Percentiles rank a stretch among this genome's conserved stretches.
Evolutionary conservation across 2,113 vertebrate species (phyloP).

Genomic region (Heterocephalus glaber): DNA sequence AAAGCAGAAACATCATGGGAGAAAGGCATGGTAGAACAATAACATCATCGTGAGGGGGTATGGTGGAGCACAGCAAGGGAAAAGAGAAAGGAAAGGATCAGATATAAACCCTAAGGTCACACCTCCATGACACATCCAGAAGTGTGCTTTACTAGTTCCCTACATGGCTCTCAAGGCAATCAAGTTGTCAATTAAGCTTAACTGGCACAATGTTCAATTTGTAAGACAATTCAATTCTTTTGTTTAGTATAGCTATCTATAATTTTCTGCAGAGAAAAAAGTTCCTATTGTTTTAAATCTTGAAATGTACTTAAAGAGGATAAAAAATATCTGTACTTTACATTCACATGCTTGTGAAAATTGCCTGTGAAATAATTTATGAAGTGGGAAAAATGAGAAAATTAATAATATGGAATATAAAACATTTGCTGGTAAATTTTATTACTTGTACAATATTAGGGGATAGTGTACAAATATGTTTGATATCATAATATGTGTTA

Average conservation of each 20-base stretch:
- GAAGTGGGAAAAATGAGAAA: slow-evolving; percentile 47
- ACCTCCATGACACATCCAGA: background rate
- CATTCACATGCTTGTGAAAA: slow-evolving; percentile 66
- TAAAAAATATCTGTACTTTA: slow-evolving; percentile 52
- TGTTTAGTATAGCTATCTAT: slow-evolving; percentile 60
- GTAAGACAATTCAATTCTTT: slow-evolving; percentile 66
- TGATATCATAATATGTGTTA: slow-evolving; percentile 50
- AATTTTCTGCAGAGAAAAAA: slow-evolving; percentile 58
- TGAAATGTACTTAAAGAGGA: slow-evolving; percentile 48
- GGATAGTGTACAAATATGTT: slow-evolving; percentile 60
- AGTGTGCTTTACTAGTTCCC: background rate
- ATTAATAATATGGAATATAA: slow-evolving; percentile 45
- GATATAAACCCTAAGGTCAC: background rate
- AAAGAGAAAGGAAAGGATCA: background rate
- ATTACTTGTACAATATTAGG: slow-evolving; percentile 30
- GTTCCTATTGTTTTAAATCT: slow-evolving; percentile 54
- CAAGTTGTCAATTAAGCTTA: background rate
- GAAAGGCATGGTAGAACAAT: background rate
- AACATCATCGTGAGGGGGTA: background rate
- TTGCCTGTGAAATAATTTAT: slow-evolving; percentile 68
- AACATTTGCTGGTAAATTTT: slow-evolving; percentile 35
- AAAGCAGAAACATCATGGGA: background rate
- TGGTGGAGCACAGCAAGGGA: background rate
- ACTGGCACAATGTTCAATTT: background rate
- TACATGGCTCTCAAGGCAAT: background rate